phyloP scores from a whole-genome alignment of 2,113 vertebrate genomes.

The Melanerpes formicivorus region DNA sequence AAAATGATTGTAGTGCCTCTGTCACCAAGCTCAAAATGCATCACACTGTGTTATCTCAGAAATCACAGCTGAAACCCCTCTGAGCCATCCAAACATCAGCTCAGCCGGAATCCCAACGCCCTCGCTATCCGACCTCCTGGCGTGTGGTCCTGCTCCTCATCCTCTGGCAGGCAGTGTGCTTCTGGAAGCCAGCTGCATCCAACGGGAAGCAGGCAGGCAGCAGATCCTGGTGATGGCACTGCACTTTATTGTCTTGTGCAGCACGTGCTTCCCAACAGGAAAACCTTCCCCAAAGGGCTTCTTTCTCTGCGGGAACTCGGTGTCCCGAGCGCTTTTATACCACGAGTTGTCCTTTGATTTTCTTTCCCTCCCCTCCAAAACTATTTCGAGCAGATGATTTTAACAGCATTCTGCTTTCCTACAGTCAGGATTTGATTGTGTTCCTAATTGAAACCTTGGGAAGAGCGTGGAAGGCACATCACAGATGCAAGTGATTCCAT shows the following conservation, averaged over 20 bases:
- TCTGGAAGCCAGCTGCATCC: background rate
- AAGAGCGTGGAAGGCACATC: background rate
- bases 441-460: slow-evolving; percentile 15
- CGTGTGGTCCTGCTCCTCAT: accelerated
- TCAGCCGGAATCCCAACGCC: background rate
- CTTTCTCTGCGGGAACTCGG: background rate
- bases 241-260: background rate
- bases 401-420: background rate
- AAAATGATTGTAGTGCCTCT: background rate
- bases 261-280: background rate
- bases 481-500: background rate
- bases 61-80: background rate
- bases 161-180: background rate
- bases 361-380: background rate
- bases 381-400: background rate
- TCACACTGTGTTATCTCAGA: accelerated
- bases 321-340: background rate
- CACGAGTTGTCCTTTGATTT: background rate
- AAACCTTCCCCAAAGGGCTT: background rate
- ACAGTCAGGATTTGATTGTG: background rate
- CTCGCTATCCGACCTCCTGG: background rate
- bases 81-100: background rate
- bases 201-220: background rate
- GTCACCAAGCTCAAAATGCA: background rate
- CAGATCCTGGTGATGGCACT: background rate